phyloP scores from a whole-genome alignment of 2,888 invertebrate genomes.

The Galerucella pusilla region DNA sequence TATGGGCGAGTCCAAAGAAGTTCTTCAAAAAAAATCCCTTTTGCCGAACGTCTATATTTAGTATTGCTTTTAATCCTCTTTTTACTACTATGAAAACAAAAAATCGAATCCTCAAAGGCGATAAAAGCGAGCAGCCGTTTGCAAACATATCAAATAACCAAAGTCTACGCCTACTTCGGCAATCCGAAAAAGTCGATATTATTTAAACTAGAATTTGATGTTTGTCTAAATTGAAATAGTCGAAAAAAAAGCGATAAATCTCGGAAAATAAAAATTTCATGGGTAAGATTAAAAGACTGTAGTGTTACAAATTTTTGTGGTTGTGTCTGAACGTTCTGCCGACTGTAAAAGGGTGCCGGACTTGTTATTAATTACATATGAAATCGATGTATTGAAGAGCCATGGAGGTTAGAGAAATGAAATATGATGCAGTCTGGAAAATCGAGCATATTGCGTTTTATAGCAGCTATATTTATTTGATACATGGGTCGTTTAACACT shows the following conservation, averaged over 20 bases:
- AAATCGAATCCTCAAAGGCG: slow-evolving; percentile 14
- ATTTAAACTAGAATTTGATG: slow-evolving; percentile 7
- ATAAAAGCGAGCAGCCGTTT: slow-evolving; percentile 15
- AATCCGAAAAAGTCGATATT: slow-evolving; percentile 15
- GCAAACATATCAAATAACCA: slow-evolving; percentile 8
- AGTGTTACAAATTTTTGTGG: slow-evolving; percentile 19
- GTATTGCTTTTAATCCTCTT: not conserved
- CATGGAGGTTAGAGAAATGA: not conserved
- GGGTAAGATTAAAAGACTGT: slow-evolving; percentile 18
- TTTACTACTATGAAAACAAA: slow-evolving; percentile 10
- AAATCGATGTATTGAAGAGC: slow-evolving; percentile 11
- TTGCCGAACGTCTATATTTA: not conserved
- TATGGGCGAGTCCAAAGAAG: not conserved
- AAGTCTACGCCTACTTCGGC: slow-evolving; percentile 12
- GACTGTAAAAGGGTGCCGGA: slow-evolving; percentile 17
- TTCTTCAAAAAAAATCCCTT: not conserved
- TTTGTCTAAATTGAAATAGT: slow-evolving; percentile 16
- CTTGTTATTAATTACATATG: slow-evolving; percentile 11
- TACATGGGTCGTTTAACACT: not conserved
- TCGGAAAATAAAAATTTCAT: slow-evolving; percentile 17
- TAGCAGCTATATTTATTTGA: slow-evolving; percentile 13
- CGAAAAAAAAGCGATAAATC: slow-evolving; percentile 18
- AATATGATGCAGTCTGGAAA: slow-evolving; percentile 12
- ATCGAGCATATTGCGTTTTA: slow-evolving; percentile 17
- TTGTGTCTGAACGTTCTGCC: slow-evolving; percentile 6